A percentile compares a stretch with the other conserved stretches of the same genome.
Evolutionary conservation across 2,888 invertebrate genomes (phyloP).

Genomic region (Tachina grossa): DNA sequence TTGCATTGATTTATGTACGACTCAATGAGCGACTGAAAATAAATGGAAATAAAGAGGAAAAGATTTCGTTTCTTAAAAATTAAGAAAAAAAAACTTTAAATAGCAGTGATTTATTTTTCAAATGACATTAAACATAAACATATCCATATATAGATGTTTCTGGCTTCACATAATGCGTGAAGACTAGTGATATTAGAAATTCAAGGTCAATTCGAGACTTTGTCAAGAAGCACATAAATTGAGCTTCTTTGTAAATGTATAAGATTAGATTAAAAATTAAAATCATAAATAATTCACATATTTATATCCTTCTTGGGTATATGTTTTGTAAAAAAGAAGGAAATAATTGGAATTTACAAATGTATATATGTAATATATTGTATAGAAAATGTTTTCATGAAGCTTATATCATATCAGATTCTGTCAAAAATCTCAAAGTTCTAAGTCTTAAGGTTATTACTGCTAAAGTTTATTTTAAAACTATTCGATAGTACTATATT

Average conservation of each 20-base stretch:
- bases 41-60: constrained; percentile 39
- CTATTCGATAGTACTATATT: no score
- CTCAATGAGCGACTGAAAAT: constrained; percentile 37
- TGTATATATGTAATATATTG: no score
- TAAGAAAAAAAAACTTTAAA: constrained; percentile 41
- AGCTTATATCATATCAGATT: no score
- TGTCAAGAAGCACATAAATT: no score
- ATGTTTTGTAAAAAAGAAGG: no score
- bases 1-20: constrained; percentile 63
- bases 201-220: neutral
- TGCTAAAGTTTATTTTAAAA: no score
- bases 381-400: no score
- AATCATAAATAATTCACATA: neutral
- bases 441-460: no score
- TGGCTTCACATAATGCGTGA: neutral
- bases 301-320: neutral
- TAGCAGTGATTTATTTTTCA: constrained; percentile 41
- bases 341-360: no score
- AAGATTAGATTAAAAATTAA: neutral
- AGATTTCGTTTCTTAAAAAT: constrained; percentile 32
- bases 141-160: constrained; percentile 9
- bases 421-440: no score
- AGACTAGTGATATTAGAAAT: neutral
- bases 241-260: no score
- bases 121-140: constrained; percentile 42